Base-by-base conservation (phyloP, 2,113 vertebrate species). In the Panurus biarmicus region DNA sequence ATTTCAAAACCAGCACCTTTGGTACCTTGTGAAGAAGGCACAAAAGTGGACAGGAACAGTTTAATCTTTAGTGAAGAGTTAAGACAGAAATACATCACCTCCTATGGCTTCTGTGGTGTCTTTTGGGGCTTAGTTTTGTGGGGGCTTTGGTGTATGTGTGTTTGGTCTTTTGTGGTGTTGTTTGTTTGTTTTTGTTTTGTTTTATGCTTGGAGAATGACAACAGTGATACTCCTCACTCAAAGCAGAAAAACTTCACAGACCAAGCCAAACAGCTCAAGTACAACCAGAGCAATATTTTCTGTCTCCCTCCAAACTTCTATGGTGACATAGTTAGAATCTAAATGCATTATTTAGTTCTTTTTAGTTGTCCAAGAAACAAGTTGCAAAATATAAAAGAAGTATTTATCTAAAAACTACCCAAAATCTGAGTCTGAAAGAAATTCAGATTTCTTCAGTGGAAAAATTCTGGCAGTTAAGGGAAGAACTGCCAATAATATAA, bases 111-210 rank as follows among this genome's bases (percentile, higher is more conserved):
- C 4, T 57, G 33, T 48, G 26, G 16, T 60, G 38, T 3, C 18
- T 75, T 66, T 20, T 33, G 12, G 15, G 12, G 23, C 36, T 70
- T 5, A n/a, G 10, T 28, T 53, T 54, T 35, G 23, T 8, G 19
- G 14, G 16, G 13, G 0, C 29, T 70, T 74, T 35, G 26, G n/a
- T 12, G 36, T 20, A 31, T 21, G 12, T 62, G 12, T 0, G 0
- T 11, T 13, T 48, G 22, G 1, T 20, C 23, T 73, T 47, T 74
- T n/a, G 14, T 13, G 28, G 62, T 67, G 16, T 3, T 75, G 20
- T 26, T 74, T 57, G 7, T 6, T 45, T 61, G 6, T 5, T 51
- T 73, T n/a, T 56, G 10, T 35, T 78, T 44, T 38, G 36, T 23
- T 26, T 81, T 35, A 60, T 66, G 23, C 23, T n/a, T 75, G 50